These are phyloP conservation scores for Coremacera marginata DNA, from an alignment of 2,888 invertebrate species.

Conservation along the genomic window DNA sequence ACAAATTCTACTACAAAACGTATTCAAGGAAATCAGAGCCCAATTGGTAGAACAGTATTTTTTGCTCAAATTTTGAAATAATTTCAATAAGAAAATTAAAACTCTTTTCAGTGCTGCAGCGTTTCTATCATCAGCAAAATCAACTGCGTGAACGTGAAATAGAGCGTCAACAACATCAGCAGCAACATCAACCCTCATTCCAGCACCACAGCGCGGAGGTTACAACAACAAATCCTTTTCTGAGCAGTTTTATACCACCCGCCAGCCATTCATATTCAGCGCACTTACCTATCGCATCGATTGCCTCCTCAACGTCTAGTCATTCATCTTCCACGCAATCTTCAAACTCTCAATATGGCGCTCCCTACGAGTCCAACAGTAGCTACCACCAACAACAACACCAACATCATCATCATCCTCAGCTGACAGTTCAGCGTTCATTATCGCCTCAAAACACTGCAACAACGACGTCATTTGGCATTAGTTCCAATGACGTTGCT, in stretches of 20 bases:
- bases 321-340: slow-evolving; percentile 56
- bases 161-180: slow-evolving; percentile 60
- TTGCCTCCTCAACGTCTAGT: slow-evolving; percentile 62
- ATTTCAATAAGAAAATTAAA: background rate
- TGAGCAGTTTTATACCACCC: slow-evolving; percentile 61
- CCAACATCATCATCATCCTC: background rate
- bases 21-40: slow-evolving; percentile 79
- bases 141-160: slow-evolving; percentile 74
- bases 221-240: slow-evolving; percentile 64
- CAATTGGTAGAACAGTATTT: slow-evolving; percentile 70
- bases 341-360: slow-evolving; percentile 23
- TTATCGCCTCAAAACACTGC: slow-evolving; percentile 53
- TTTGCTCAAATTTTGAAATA: background rate
- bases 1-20: slow-evolving; percentile 52
- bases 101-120: slow-evolving; percentile 73
- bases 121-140: slow-evolving; percentile 84
- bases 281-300: slow-evolving; percentile 52
- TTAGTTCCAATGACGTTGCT: slow-evolving; percentile 45
- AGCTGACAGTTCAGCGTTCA: slow-evolving; percentile 10
- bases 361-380: background rate
- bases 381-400: slow-evolving; percentile 9
- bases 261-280: slow-evolving; percentile 41
- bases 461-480: slow-evolving; percentile 48
- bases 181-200: slow-evolving; percentile 51
- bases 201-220: slow-evolving; percentile 40